phyloP scores from a whole-genome alignment of 2,797 vertebrate genomes.

The Pseudochaenichthys georgianus region DNA sequence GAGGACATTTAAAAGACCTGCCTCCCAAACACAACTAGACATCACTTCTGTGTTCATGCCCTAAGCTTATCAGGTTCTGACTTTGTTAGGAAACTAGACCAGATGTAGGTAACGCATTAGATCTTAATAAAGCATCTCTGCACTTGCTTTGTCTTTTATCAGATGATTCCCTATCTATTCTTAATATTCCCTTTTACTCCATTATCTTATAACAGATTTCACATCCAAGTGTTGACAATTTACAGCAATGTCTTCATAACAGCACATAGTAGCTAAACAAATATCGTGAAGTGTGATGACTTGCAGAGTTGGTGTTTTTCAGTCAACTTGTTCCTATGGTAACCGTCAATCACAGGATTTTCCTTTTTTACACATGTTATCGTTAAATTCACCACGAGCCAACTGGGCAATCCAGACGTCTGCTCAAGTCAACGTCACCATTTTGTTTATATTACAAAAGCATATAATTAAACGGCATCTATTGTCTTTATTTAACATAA shows the following conservation, averaged over 20 bases:
- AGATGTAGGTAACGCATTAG: background rate
- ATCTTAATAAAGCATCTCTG: background rate
- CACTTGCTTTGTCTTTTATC: background rate
- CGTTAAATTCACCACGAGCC: background rate
- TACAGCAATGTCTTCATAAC: background rate
- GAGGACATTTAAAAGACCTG: background rate
- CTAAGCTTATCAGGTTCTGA: background rate
- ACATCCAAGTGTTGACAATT: background rate
- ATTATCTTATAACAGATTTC: background rate
- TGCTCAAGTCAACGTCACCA: background rate
- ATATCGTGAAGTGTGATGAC: background rate
- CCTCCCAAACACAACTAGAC: slow-evolving; percentile 3
- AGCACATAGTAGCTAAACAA: background rate
- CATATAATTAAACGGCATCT: background rate
- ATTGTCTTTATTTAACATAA: background rate
- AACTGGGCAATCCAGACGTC: no score
- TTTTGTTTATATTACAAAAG: background rate
- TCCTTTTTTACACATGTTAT: background rate
- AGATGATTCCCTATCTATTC: background rate
- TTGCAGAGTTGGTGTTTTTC: background rate
- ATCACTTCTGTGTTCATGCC: background rate
- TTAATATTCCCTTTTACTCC: background rate
- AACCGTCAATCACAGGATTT: background rate
- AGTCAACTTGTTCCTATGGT: slow-evolving; percentile 1
- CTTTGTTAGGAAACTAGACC: background rate